Base-by-base conservation (phyloP, 2,113 vertebrate species). In the Trichomycterus rosablanca region DNA sequence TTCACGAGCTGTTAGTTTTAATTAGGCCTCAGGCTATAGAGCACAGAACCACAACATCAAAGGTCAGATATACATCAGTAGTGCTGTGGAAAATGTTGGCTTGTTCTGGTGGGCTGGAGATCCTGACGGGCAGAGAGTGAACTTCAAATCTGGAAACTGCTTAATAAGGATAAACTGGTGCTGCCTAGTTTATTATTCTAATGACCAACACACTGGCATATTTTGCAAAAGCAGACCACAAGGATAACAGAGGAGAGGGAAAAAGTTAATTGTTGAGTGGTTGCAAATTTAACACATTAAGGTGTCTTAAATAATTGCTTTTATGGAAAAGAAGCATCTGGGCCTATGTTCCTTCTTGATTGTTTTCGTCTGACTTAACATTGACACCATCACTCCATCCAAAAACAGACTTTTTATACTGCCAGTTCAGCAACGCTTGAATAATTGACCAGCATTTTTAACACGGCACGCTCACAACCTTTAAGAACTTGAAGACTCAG, bases 41-140 rank as follows among this genome's bases (percentile, higher is more conserved):
- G 82, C 77, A 78, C 19, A 66, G 66, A 63, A 79, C 65, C 76
- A 84, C 81, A 82, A 82, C 85, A 86, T 87, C 82, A 89, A 89
- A 89, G 87, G 87, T 87, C 83, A 89, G 85, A 86, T 86, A 87
- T 87, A 88, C 79, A 86, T 89, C 85, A 88, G 80, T 76, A 53
- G 49, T 64, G 72, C 74, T 73, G 74, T 74, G 72, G 79, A 79
- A 85, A 83, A 74, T 83, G 83, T 78, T 73, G 69, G 74, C 72
- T 73, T 66, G 63, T 28, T 68, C 66, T 42, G 32, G 70, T 61
- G 71, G 71, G 63, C 43, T 50, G 3, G 60, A 28, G 48, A 37
- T 22, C 24, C 5, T 5, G 32, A 10, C 19, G 32, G 15, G 39
- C 52, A 45, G 12, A 37, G 53, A 22, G 9, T 71, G 61, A 73